Evolutionary conservation across 2,113 vertebrate species (phyloP), one percentile per base, ranked within the genome.

Genomic region (Ictidomys tridecemlineatus): DNA sequence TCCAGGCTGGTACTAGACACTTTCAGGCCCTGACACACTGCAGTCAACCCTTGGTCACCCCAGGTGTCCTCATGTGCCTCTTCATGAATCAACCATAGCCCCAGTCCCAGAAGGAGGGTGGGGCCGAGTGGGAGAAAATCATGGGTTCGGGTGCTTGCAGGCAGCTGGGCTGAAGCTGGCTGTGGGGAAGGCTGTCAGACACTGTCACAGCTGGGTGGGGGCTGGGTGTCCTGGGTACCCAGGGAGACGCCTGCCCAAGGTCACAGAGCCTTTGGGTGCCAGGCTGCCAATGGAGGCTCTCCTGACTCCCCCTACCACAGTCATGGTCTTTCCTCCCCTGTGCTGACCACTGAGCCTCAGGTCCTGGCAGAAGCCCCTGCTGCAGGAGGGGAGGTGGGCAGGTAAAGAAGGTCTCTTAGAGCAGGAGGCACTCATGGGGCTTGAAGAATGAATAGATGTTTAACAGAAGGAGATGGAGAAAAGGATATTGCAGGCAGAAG

Each of bases 181-280:
- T 56, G 61, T 11, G 3, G 87, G 83, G 37, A 95, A 91, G 86
- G 69, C 89, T 95, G 70, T 82, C 67, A 94, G 91, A 94, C 22
- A 13, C 94, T 45, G 74, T 91, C 94, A 90, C 93, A 96, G 97
- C 96, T 97, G 94, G 91, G 89, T 82, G 91, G 94, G 93, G 94
- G 87, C 85, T 95, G 97, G 94, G 96, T 90, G 37, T 77, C 69
- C 67, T 34, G 63, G 74, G 79, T 65, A 65, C 32, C 69, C 82
- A 67, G 83, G 70, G 93, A 85, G 42, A 86, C 16, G 14, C 70
- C 91, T 67, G 69, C 74, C 89, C 95, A 97, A 97, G 96, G 94
- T 96, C 97, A 89, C 74, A 61, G 34, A 84, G 89, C 65, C 78
- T 91, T 69, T 18, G 45, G 34, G 61, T 89, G 65, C 10, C 13